Evolutionary conservation across 2,113 vertebrate species (phyloP), one percentile per base, ranked within the genome.

Genomic region (Aegypius monachus): DNA sequence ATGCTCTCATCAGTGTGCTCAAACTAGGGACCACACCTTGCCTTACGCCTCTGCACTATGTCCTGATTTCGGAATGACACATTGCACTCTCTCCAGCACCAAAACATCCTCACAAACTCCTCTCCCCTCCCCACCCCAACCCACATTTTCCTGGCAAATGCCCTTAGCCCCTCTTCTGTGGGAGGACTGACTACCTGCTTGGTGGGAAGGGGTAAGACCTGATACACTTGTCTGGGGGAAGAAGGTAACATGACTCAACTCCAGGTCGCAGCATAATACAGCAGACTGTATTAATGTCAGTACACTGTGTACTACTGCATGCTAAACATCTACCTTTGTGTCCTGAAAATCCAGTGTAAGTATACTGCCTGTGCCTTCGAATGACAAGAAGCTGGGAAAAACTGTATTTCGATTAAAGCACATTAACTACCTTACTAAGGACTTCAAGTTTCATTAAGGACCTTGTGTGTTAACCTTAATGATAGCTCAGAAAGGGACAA

Each of bases 1-100:
- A 80, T 0, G 0, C n/a, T 43, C 65, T 79, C 61, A 47, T 8
- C 13, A 19, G 26, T 10, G 0, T 4, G 10, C 27, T 68, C 67
- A 47, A 68, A 61, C 14, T 2, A 43, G 25, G 43, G 29, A 80
- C 82, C 86, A 80, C 86, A 70, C 82, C 96, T 82, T 38, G 53
- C 52, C 43, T 74, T 26, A 29, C 2, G 1, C 61, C 56, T 53
- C 32, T 66, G 50, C 56, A 56, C 52, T 4, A 1, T 7, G 78
- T 31, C 71, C 71, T 65, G 43, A 75, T 93, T 86, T 61, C 86
- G 75, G 34, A 74, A 77, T 92, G 93, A 95, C 86, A 80, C 82
- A 90, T 0, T 36, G 38, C 45, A 20, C 91, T 90, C 80, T 59
- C 78, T 72, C 82, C 75, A 65, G 53, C 86, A 80, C 23, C 45